phyloP scores from a whole-genome alignment of 2,888 invertebrate species.

The Lissocephala sabroskyi region DNA sequence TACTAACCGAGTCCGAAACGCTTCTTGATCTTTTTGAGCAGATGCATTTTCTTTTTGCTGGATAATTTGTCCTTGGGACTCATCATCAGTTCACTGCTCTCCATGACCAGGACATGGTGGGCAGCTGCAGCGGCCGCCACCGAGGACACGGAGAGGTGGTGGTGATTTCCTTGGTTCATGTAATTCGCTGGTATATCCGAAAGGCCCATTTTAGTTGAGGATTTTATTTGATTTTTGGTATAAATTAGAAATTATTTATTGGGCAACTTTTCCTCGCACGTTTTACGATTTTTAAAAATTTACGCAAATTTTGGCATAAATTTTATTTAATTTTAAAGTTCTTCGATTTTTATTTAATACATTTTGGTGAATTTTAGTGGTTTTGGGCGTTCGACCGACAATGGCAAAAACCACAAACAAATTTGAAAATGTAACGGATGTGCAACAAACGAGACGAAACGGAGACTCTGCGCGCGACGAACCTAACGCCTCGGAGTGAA shows the following conservation, averaged over 20 bases:
- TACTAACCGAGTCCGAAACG: conserved; percentile 90
- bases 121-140: no score
- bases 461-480: conserved; percentile 31
- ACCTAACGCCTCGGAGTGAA: conserved; percentile 43
- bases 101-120: conserved; percentile 60
- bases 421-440: neutral
- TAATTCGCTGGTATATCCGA: conserved; percentile 65
- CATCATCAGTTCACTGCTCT: conserved; percentile 50
- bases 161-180: conserved; percentile 51
- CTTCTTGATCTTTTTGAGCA: conserved; percentile 89
- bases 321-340: conserved; percentile 3
- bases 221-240: conserved; percentile 10
- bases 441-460: conserved; percentile 13
- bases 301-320: conserved; percentile 9
- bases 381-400: conserved; percentile 29
- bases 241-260: conserved; percentile 2
- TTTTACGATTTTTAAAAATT: conserved; percentile 4
- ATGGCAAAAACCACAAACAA: conserved; percentile 14
- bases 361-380: conserved; percentile 38
- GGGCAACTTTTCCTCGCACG: no score
- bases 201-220: conserved; percentile 54
- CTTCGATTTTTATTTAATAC: conserved; percentile 32
- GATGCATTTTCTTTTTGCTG: conserved; percentile 83
- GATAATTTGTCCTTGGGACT: conserved; percentile 67
- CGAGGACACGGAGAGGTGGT: no score